Percentiles rank a stretch among this genome's conserved stretches.
phyloP scores from a whole-genome alignment of 2,888 invertebrate species.

The Emesis castigata region DNA sequence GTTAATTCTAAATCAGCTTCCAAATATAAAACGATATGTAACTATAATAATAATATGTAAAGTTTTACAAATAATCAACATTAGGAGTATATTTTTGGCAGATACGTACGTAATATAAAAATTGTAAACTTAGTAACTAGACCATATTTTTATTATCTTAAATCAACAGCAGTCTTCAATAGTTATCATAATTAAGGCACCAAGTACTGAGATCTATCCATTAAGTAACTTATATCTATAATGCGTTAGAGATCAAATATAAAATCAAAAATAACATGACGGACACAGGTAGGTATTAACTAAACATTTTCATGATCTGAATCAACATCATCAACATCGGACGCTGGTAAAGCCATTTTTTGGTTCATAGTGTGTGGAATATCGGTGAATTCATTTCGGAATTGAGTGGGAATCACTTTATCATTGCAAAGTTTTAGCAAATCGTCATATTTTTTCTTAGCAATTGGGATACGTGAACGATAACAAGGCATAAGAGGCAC shows the following conservation, averaged over 20 bases:
- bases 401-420: slow-evolving; percentile 3
- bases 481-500: slow-evolving; percentile 9
- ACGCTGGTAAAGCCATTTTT: slow-evolving; percentile 9
- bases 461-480: slow-evolving; percentile 1
- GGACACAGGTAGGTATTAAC: not conserved
- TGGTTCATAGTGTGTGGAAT: slow-evolving; percentile 7
- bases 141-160: not conserved
- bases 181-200: not conserved
- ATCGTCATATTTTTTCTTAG: slow-evolving; percentile 4
- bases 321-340: not conserved
- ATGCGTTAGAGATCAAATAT: not conserved
- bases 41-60: not conserved
- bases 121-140: not conserved
- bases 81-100: not conserved
- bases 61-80: not conserved
- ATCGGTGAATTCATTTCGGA: slow-evolving; percentile 9
- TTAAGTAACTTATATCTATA: not conserved
- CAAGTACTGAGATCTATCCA: not conserved
- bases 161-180: not conserved
- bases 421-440: slow-evolving; percentile 13
- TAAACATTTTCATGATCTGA: not conserved
- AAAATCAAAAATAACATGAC: not conserved
- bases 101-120: not conserved
- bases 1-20: too few species aligned
- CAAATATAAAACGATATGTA: too few species aligned